Base-by-base conservation (phyloP, 2,113 vertebrate genomes). In the Eubucco bourcierii region DNA sequence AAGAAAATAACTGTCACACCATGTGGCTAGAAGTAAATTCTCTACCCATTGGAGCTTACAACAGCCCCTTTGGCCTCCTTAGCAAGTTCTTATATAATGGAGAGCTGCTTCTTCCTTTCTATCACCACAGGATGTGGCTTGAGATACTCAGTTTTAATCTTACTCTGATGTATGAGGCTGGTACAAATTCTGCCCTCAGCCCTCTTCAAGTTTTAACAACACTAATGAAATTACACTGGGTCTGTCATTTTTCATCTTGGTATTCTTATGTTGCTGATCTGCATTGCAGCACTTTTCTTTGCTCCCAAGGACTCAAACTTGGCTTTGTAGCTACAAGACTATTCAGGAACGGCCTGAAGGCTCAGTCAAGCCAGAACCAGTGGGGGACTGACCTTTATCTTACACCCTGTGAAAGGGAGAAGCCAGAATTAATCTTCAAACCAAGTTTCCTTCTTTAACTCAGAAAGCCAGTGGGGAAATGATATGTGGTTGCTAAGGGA, bases 221-320 rank as follows among this genome's bases (percentile, higher is more conserved):
- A 74, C 65, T 91, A 87, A 94, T 83, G 84, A 94, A 93, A 93
- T 91, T 94, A 92, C 68, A 91, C 72, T 78, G 65, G 29, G 68
- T 61, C 58, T 90, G 82, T 92, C 70, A 94, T 90, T 94, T 94
- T 94, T 95, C 82, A 85, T 87, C 79, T 80, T 85, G 33, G 29
- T 91, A 46, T 91, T 93, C 89, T 85, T 82, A 37, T 31, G 68
- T 50, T 85, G 53, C 80, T 85, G 72, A 91, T 88, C 87, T 94
- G 85, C 91, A 91, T 61, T 95, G 93, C 82, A 91, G 44, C 58
- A 86, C 9, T 94, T 93, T 34, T 28, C 41, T 88, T 83, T 91
- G 15, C 68, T 88, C 58, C 44, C 61, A 72, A 77, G 87, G 79
- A 86, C 59, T 95, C 87, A 91, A 71, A 80, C 66, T 75, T 92